Evolutionary conservation across 2,888 invertebrate species (phyloP).

Genomic region (Unio pictorum): DNA sequence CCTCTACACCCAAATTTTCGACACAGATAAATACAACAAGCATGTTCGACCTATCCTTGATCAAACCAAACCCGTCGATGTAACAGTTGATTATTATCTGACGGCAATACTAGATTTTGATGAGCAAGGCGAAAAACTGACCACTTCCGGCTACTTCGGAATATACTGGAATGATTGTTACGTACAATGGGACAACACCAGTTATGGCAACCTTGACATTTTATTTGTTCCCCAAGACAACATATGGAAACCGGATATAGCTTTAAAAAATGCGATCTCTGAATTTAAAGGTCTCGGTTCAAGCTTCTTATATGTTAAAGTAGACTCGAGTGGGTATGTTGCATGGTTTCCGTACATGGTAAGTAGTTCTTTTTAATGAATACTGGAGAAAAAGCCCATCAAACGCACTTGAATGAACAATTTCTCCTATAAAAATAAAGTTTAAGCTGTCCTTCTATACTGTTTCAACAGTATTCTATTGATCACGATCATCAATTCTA

Average conservation of each 20-base stretch:
- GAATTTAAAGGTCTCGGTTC: constrained; percentile 13
- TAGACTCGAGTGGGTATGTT: not conserved
- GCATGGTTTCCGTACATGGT: constrained; percentile 9
- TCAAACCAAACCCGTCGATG: constrained; percentile 5
- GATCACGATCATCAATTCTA: too few relatives aligned
- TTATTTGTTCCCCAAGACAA: constrained; percentile 15
- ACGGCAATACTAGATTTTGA: constrained; percentile 13
- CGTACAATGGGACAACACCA: constrained; percentile 9
- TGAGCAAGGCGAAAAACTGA: constrained; percentile 11
- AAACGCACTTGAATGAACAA: too few relatives aligned
- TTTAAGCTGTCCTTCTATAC: too few relatives aligned
- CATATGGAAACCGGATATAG: constrained; percentile 30
- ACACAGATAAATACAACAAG: constrained; percentile 9
- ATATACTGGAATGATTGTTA: constrained; percentile 15
- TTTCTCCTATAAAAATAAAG: too few relatives aligned
- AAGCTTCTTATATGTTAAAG: constrained; percentile 1
- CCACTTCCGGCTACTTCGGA: constrained; percentile 8
- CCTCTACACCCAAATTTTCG: constrained; percentile 10
- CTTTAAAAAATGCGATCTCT: constrained; percentile 18
- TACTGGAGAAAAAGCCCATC: too few relatives aligned
- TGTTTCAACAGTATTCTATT: too few relatives aligned
- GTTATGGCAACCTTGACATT: constrained; percentile 5
- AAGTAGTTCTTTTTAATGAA: not conserved
- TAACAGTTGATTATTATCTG: constrained; percentile 2
- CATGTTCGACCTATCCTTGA: constrained; percentile 5